Percentiles rank a stretch among this genome's conserved stretches.
These are phyloP conservation scores for Oligia latruncula DNA, from an alignment of 2,888 invertebrate species.

Conservation along the genomic window DNA sequence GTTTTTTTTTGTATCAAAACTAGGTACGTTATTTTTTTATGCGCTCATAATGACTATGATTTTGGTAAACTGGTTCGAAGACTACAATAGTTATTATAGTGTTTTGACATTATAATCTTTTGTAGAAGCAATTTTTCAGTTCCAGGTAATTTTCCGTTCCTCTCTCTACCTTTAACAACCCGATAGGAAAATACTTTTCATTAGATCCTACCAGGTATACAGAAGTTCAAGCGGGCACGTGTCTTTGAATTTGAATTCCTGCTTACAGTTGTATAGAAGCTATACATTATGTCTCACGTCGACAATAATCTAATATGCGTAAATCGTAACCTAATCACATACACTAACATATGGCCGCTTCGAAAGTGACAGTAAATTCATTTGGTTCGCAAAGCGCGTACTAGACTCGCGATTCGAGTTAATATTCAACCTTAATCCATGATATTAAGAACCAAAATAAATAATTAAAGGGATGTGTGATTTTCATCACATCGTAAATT, in stretches of 20 bases:
- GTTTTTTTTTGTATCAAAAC: slow-evolving; percentile 29
- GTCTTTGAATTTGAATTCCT: not conserved
- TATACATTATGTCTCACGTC: slow-evolving; percentile 9
- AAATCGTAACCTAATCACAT: slow-evolving; percentile 58
- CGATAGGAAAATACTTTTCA: not conserved
- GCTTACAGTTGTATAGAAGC: not conserved
- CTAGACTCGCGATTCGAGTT: slow-evolving; percentile 17
- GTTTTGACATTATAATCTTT: too few relatives aligned
- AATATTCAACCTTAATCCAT: slow-evolving; percentile 54
- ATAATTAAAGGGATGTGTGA: slow-evolving; percentile 43
- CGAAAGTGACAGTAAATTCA: slow-evolving; percentile 69
- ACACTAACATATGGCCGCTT: slow-evolving; percentile 51
- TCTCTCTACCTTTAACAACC: not conserved
- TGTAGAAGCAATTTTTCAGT: not conserved
- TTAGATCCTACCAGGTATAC: slow-evolving; percentile 21
- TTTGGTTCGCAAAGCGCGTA: slow-evolving; percentile 61
- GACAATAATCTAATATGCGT: slow-evolving; percentile 41
- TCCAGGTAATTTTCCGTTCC: not conserved
- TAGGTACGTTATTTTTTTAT: slow-evolving; percentile 13
- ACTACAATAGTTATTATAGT: not conserved
- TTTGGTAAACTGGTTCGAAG: slow-evolving; percentile 15
- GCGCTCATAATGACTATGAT: not conserved
- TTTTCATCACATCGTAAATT: slow-evolving; percentile 46
- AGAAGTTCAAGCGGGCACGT: not conserved
- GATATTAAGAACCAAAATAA: slow-evolving; percentile 46